Evolutionary conservation across 1,140 invertebrate genomes (phyloP), one percentile per base, ranked within the genome.

Genomic region (Rhopalosiphum maidis): DNA sequence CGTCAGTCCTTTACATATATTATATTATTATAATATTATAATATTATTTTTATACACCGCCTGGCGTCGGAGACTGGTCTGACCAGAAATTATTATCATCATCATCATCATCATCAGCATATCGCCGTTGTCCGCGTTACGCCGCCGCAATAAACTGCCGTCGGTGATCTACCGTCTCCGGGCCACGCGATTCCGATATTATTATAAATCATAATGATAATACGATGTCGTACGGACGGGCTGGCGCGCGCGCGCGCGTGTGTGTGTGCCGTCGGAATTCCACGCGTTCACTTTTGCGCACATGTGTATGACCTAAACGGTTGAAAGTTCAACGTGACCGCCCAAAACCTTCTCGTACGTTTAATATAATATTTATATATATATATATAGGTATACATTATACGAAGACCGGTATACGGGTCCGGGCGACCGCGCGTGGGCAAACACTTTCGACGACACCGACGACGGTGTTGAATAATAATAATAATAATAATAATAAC

Each of bases 401-500:
- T 48, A 88, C 23, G 88, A 37, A 35, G n/a, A 90, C 48, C 48
- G n/a, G 48, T 48, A 87, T 43, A 30, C 30, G 46, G 85, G 85
- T 30, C 18, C 41, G 43, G 43, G 85, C 30, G 83, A 86, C 83
- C 43, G 85, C 85, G 85, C 43, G 85, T 87, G 85, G 85, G 85
- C n/a, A 87, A 87, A 51, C 86, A 87, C 86, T 87, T 87, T 87
- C 86, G 86, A 48, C 43, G 86, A 85, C 37, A 41, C 23, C 41
- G 25, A 48, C 83, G 41, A 15, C 25, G 43, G 2, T 30, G 85
- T 46, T 46, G 25, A 87, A 87, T 87, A 87, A 87, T 87, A 86
- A 86, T 86, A 87, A 46, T n/a, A 87, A 87, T 87, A 87, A 87
- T 87, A 86, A 86, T 86, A 87, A 46, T n/a, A 87, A 48, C 30